Conservation (phyloP, 2,888 invertebrate genomes). For the Gonocerus acuteangulatus region DNA sequence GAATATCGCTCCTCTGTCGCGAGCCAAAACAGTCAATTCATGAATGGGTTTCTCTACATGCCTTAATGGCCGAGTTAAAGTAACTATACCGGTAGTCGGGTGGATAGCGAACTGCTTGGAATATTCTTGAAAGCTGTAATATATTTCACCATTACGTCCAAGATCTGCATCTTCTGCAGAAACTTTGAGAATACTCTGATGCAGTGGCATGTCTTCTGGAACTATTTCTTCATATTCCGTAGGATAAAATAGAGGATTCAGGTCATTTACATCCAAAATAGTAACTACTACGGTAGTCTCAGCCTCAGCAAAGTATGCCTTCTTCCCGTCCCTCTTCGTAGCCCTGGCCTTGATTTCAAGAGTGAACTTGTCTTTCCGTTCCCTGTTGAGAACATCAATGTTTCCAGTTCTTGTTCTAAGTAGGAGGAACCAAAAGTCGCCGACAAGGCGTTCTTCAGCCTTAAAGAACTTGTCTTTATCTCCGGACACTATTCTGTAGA, state of each 20-base stretch:
- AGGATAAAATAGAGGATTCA: slow-evolving; percentile 88
- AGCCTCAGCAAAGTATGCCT: slow-evolving; percentile 38
- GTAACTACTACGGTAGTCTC: slow-evolving; percentile 68
- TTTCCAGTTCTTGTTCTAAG: slow-evolving; percentile 81
- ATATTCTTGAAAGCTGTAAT: slow-evolving; percentile 79
- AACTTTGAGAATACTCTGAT: slow-evolving; percentile 69
- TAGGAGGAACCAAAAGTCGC: slow-evolving; percentile 85
- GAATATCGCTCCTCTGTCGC: slow-evolving; percentile 68
- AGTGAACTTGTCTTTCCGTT: slow-evolving; percentile 74
- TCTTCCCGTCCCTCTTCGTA: slow-evolving; percentile 51
- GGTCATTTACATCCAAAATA: slow-evolving; percentile 79
- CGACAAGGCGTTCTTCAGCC: slow-evolving; percentile 79
- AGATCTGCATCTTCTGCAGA: slow-evolving; percentile 92
- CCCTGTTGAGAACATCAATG: slow-evolving; percentile 84
- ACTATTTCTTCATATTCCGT: slow-evolving; percentile 80
- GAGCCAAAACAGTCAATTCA: slow-evolving; percentile 71
- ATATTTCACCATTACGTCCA: slow-evolving; percentile 92
- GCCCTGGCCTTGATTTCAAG: slow-evolving; percentile 68
- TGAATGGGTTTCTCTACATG: slow-evolving; percentile 63
- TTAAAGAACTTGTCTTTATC: slow-evolving; percentile 87
- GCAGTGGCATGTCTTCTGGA: slow-evolving; percentile 78
- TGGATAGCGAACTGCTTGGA: slow-evolving; percentile 86
- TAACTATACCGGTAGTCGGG: slow-evolving; percentile 82
- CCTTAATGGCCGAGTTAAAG: slow-evolving; percentile 67
- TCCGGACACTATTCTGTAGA: slow-evolving; percentile 79